Evolutionary conservation across 2,888 invertebrate species (phyloP), one percentile per base, ranked within the genome.

Genomic region (Nemapogon koenigi): DNA sequence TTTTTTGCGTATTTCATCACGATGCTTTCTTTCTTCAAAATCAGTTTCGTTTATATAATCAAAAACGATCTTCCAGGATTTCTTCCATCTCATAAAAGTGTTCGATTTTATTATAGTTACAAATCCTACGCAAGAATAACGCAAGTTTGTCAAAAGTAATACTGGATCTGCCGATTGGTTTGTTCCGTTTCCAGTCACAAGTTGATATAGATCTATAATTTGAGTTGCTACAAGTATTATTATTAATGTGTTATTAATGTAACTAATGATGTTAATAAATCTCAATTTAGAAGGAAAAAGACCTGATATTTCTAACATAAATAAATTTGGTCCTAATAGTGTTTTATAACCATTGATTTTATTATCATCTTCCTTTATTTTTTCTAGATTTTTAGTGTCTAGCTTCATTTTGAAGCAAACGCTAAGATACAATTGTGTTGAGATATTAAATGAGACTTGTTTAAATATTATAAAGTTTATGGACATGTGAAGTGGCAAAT

Each of bases 81-180:
- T 44, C 52, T 72, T 66, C 64, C 65, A 72, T 15, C 64, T 47
- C 8, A 71, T 38, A 41, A 61, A 72, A 0, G 65, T 60, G 32
- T 63, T 60, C 0, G 50, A 53, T 50, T 76, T 75, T 0, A 66
- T 49, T 2, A 65, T 41, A 39, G 67, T 69, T n/a, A 73, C 55
- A 6, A 62, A 54, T 46, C 71, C 72, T 26, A 72, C 42, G 66
- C 72, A 70, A 0, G 73, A 66, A 44, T 72, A 66, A 46, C 61
- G 72, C 18, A 73, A 45, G n/a, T n/a, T n/a, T n/a, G n/a, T n/a
- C n/a, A n/a, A n/a, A n/a, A n/a, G n/a, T n/a, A n/a, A n/a, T n/a
- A n/a, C n/a, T n/a, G n/a, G n/a, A n/a, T n/a, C n/a, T n/a, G n/a
- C n/a, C n/a, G n/a, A n/a, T n/a, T n/a, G n/a, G n/a, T n/a, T n/a